phyloP scores from a whole-genome alignment of 1,140 invertebrate species.

The Hycleus cichorii region DNA sequence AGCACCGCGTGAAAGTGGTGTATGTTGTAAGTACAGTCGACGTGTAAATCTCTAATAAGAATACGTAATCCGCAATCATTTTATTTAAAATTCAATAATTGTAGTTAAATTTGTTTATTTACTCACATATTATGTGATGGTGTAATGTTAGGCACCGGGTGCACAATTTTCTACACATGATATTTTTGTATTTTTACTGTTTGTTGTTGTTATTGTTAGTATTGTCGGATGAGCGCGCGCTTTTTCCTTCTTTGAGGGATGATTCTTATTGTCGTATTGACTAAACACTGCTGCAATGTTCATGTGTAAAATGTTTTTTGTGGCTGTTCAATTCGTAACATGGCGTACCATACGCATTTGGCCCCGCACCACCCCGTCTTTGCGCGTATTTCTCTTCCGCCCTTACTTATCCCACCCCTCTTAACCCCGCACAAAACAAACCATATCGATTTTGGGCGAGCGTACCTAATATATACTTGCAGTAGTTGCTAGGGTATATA shows the following conservation, averaged over 20 bases:
- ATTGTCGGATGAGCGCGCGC: too few species aligned
- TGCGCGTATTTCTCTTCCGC: constrained; percentile 34
- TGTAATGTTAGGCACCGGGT: too few species aligned
- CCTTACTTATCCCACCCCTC: constrained; percentile 29
- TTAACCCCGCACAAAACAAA: constrained; percentile 35
- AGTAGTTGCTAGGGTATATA: constrained; percentile 37
- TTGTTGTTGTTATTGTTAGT: too few species aligned
- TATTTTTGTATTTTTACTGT: too few species aligned
- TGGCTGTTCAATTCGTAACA: constrained; percentile 34
- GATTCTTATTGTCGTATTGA: constrained; percentile 26
- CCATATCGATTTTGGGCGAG: constrained; percentile 39
- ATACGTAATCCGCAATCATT: too few species aligned
- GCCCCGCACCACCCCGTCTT: constrained; percentile 22
- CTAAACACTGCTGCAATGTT: constrained; percentile 33
- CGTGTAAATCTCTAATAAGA: not conserved
- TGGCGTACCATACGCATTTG: constrained; percentile 37
- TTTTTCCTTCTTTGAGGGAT: not conserved
- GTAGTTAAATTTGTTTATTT: too few species aligned
- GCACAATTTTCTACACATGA: too few species aligned
- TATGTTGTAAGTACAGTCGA: not conserved
- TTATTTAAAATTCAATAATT: too few species aligned
- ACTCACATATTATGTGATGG: too few species aligned
- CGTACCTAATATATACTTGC: constrained; percentile 37
- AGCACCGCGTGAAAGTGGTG: not conserved
- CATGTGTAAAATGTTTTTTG: constrained; percentile 32